Base-by-base conservation (phyloP, 2,797 vertebrate species). In the Zalophus californianus region DNA sequence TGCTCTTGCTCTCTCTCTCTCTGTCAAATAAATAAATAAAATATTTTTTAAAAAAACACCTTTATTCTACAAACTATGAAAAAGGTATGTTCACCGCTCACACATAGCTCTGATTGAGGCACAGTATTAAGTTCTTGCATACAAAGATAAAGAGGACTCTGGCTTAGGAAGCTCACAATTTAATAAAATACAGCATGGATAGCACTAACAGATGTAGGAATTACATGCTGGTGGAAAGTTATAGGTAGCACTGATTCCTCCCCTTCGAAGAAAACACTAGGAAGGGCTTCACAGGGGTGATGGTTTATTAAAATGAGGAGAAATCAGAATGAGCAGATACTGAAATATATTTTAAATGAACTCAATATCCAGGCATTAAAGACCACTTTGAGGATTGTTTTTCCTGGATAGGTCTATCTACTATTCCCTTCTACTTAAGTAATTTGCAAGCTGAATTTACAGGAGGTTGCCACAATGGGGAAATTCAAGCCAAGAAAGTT, bases 301-400 rank as follows among this genome's bases (percentile, higher is more conserved):
- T 1, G 18, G 11, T 77, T 84, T 79, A 78, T 79, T 70, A 72
- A 32, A 80, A 87, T 73, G 20, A 92, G 6, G 6, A 84, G 32
- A 50, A 66, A 32, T 91, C 44, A 64, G 54, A 94, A 92, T 72
- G 11, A 82, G 29, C 14, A 95, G 16, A 83, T 82, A 56, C 23
- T 32, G 58, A 95, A 70, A 32, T 56, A 52, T 79, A 85, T 66
- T 96, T 91, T 94, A 88, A 75, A 73, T 90, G 20, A 92, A 66
- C 29, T 88, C 29, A 16, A 38, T 72, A 27, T 35, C 27, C 1
- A 90, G 7, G 25, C 88, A 93, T 72, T 92, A 79, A 97, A 77
- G 90, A 50, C 2, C 27, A 32, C 23, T 77, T 60, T 56, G 56
- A 78, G 27, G 29, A 62, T 58, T 85, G 14, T 48, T 94, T 90